phyloP scores from a whole-genome alignment of 2,888 invertebrate genomes.

The Leptopterna dolabrata region DNA sequence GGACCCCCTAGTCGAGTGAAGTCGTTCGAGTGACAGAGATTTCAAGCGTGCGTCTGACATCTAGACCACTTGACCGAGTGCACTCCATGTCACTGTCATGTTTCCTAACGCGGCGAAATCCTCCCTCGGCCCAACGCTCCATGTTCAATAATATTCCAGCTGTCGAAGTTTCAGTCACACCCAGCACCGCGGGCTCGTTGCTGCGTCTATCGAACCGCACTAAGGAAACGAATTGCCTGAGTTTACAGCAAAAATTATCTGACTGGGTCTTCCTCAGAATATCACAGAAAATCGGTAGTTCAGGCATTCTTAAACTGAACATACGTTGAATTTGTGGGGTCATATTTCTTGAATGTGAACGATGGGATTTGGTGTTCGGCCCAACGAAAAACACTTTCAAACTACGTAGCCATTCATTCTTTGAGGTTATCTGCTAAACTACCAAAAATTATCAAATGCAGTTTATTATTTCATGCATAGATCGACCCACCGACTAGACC shows the following conservation, averaged over 20 bases:
- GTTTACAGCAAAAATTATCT: neutral
- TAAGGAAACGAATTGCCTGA: neutral
- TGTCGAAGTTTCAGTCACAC: neutral
- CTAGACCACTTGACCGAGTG: constrained; percentile 16
- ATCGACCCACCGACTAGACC: too few species aligned
- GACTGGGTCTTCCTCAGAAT: too few species aligned
- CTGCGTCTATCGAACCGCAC: neutral
- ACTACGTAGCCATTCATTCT: too few species aligned
- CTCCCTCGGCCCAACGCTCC: neutral
- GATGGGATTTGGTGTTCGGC: too few species aligned
- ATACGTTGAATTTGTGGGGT: too few species aligned
- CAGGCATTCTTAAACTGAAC: too few species aligned
- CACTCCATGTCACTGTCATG: neutral
- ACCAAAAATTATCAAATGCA: too few species aligned
- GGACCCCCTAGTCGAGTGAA: neutral
- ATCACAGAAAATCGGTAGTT: too few species aligned
- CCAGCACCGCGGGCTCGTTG: neutral
- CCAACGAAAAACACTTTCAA: too few species aligned
- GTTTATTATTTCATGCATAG: too few species aligned
- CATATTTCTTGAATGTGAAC: too few species aligned
- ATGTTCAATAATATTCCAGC: neutral
- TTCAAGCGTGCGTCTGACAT: neutral
- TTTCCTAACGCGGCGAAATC: neutral
- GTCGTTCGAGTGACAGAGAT: neutral
- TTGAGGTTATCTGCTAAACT: too few species aligned